Conservation (phyloP, 2,888 invertebrate species). For the Pristionchus fissidentatus region DNA sequence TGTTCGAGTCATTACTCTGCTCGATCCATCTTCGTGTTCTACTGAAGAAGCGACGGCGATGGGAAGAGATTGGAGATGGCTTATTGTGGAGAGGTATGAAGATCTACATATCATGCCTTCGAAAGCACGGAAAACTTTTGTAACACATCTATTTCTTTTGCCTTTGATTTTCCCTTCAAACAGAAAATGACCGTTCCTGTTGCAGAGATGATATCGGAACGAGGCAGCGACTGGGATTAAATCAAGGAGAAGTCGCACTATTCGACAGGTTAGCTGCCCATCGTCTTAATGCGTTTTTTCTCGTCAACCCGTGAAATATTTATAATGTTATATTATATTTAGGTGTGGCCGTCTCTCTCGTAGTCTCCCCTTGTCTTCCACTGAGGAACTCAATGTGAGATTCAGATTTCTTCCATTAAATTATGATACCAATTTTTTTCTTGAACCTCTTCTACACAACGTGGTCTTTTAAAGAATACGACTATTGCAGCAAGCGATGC, state of each 20-base stretch:
- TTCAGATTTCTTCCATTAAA: too few relatives aligned
- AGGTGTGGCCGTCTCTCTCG: slow-evolving; percentile 56
- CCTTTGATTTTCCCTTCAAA: background rate
- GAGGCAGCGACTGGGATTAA: background rate
- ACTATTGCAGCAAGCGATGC: slow-evolving; percentile 10
- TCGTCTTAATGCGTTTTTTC: too few relatives aligned
- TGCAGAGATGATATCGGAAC: slow-evolving; percentile 14
- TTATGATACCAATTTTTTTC: too few relatives aligned
- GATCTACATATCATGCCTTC: background rate
- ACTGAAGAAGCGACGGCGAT: background rate
- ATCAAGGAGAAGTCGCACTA: background rate
- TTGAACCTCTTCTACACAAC: background rate
- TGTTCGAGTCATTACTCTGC: background rate
- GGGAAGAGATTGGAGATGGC: slow-evolving; percentile 5
- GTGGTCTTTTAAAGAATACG: background rate
- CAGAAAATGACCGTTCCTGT: background rate
- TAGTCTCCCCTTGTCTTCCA: background rate
- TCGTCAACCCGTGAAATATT: background rate
- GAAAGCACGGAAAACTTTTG: background rate
- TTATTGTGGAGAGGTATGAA: slow-evolving; percentile 17
- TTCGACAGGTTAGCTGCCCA: background rate
- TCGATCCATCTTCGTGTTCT: slow-evolving; percentile 1
- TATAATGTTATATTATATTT: background rate
- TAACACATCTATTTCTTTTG: background rate
- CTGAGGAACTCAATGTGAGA: background rate